A percentile compares a stretch with the other conserved stretches of the same genome.
phyloP scores from a whole-genome alignment of 53 echinoderm and acorn worm species.

The Arbacia lixula region DNA sequence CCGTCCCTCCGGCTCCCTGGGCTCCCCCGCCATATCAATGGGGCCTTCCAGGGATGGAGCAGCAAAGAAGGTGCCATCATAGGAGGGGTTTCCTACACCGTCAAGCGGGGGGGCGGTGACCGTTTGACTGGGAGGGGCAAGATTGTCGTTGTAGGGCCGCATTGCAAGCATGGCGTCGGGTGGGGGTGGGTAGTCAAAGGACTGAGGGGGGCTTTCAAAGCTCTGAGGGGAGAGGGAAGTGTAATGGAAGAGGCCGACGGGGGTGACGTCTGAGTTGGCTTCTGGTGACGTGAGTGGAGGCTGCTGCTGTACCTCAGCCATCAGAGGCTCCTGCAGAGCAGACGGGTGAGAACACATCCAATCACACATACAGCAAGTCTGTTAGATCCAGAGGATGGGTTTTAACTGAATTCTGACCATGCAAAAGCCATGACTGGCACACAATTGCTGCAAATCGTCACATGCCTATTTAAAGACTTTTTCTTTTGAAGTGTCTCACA shows the following conservation, averaged over 20 bases:
- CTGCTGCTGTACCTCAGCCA: not conserved
- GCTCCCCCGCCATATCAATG: constrained; percentile 15
- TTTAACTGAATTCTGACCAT: no score
- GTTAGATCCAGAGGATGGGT: no score
- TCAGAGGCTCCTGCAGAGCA: no score
- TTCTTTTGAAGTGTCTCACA: no score
- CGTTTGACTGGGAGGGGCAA: constrained; percentile 5
- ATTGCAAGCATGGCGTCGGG: constrained; percentile 31
- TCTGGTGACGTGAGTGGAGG: constrained; percentile 43
- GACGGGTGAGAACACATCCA: no score
- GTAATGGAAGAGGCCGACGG: constrained; percentile 50
- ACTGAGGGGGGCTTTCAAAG: constrained; percentile 35
- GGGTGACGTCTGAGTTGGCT: constrained; percentile 24
- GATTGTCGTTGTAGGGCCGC: constrained; percentile 1
- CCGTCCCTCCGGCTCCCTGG: constrained; percentile 20
- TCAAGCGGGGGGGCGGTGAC: not conserved
- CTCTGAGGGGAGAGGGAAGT: constrained; percentile 48
- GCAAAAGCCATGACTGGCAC: no score
- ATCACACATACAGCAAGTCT: no score
- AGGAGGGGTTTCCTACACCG: constrained; percentile 8
- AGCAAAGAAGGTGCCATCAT: constrained; percentile 42
- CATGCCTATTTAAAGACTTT: no score
- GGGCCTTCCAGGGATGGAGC: constrained; percentile 18
- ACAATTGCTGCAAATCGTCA: no score
- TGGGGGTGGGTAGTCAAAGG: not conserved